phyloP scores from a whole-genome alignment of 35 echinoderm and acorn worm species.

The Apostichopus japonicus region DNA sequence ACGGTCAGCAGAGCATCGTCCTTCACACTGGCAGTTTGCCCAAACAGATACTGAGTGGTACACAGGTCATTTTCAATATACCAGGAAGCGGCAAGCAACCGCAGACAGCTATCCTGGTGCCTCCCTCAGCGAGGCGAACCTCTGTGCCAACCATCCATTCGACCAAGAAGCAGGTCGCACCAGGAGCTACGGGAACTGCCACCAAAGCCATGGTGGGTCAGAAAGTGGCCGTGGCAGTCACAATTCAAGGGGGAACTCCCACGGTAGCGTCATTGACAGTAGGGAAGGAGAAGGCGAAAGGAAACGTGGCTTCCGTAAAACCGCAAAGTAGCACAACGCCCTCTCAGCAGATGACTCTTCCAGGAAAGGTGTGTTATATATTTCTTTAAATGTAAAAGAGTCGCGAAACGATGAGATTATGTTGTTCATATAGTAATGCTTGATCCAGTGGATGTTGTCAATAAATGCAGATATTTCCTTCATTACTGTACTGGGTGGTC shows the following conservation, averaged over 20 bases:
- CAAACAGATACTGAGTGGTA: slow-evolving; percentile 45
- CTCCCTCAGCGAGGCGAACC: not conserved
- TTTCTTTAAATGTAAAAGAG: no score
- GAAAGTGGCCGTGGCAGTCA: not conserved
- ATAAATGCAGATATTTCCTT: no score
- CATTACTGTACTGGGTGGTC: no score
- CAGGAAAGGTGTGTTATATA: not conserved
- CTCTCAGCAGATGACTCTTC: no score
- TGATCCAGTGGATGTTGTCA: no score
- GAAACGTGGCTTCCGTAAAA: not conserved
- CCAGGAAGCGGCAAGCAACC: slow-evolving; percentile 27
- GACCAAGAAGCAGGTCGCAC: not conserved
- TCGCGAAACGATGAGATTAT: no score
- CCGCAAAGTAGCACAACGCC: not conserved
- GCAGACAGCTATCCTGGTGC: slow-evolving; percentile 37
- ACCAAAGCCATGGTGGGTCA: not conserved
- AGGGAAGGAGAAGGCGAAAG: not conserved
- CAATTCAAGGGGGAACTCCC: not conserved
- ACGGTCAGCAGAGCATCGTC: slow-evolving; percentile 29
- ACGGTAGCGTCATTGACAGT: not conserved
- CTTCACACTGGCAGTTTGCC: slow-evolving; percentile 19
- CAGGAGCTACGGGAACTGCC: not conserved
- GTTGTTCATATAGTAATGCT: no score
- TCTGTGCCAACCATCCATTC: slow-evolving; percentile 10
- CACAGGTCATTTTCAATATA: slow-evolving; percentile 38